A percentile compares a stretch with the other conserved stretches of the same genome.
Conservation (phyloP, 2,888 invertebrate genomes). For the Hyposoter didymator region DNA sequence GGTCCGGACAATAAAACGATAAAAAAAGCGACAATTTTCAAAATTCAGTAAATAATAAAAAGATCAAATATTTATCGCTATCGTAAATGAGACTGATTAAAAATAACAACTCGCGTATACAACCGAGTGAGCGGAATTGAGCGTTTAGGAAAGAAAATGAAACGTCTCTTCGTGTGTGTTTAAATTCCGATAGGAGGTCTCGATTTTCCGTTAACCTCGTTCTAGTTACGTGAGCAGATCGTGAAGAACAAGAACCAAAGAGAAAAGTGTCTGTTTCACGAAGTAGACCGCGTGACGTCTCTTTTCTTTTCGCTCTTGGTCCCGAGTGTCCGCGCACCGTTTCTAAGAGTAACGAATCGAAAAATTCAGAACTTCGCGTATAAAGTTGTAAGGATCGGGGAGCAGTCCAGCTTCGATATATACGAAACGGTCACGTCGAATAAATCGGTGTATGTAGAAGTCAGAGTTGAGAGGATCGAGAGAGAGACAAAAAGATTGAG, state of each 20-base stretch:
- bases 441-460: slow-evolving; percentile 37
- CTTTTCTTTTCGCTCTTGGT: slow-evolving; percentile 17
- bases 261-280: slow-evolving; percentile 1
- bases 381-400: not conserved
- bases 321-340: slow-evolving; percentile 12
- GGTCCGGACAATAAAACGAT: too few species aligned
- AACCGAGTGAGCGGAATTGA: too few species aligned
- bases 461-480: slow-evolving; percentile 67
- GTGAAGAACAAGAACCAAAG: not conserved
- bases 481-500: not conserved
- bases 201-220: slow-evolving; percentile 56
- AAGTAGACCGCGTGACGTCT: not conserved
- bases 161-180: slow-evolving; percentile 14
- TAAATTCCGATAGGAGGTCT: slow-evolving; percentile 56
- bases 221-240: slow-evolving; percentile 60
- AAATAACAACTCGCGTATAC: not conserved
- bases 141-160: not conserved
- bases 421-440: slow-evolving; percentile 21
- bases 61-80: too few species aligned
- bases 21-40: too few species aligned
- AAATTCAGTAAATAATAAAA: too few species aligned
- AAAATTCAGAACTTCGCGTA: slow-evolving; percentile 4
- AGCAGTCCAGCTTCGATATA: too few species aligned
- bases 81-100: not conserved
- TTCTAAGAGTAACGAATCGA: slow-evolving; percentile 30